Conservation (phyloP, 2,113 vertebrate genomes). For the Pelodiscus sinensis region DNA sequence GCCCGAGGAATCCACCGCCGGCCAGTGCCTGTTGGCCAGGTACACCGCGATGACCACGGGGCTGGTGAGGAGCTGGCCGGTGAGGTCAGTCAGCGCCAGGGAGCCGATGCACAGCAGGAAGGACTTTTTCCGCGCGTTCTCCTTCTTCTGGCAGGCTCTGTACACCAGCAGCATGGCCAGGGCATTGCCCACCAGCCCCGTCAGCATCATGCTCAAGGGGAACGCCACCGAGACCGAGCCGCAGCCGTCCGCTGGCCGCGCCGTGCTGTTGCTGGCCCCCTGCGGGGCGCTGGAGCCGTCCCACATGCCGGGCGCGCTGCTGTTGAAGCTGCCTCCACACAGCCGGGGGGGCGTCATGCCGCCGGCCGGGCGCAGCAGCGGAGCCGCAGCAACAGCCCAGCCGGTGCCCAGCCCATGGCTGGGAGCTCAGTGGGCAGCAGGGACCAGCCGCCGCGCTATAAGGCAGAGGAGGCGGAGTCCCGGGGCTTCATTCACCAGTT, state of each 20-base stretch:
- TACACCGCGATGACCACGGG: conserved; percentile 96
- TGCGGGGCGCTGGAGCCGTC: conserved; percentile 4
- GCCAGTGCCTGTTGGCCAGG: conserved; percentile 82
- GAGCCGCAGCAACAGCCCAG: background rate
- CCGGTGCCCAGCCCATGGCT: background rate
- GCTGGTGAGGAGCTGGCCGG: conserved; percentile 92
- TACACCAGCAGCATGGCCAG: conserved; percentile 90
- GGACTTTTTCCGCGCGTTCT: conserved; percentile 86
- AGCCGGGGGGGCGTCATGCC: background rate
- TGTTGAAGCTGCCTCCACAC: conserved; percentile 36
- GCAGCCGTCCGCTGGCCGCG: conserved; percentile 64
- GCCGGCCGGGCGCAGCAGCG: background rate
- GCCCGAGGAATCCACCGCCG: conserved; percentile 84
- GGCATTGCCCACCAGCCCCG: conserved; percentile 92
- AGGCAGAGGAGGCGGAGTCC: background rate
- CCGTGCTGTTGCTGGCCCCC: conserved; percentile 30
- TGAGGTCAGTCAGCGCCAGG: conserved; percentile 91
- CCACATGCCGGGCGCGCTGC: conserved; percentile 63
- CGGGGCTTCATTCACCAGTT: background rate
- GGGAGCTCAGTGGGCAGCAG: background rate
- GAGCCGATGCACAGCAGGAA: conserved; percentile 97
- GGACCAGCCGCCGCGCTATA: background rate
- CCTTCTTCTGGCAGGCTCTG: conserved; percentile 87
- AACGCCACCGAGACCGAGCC: conserved; percentile 87
- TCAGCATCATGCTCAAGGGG: conserved; percentile 93